Conservation (phyloP, 2,888 invertebrate species). For the Peribatodes rhomboidaria region DNA sequence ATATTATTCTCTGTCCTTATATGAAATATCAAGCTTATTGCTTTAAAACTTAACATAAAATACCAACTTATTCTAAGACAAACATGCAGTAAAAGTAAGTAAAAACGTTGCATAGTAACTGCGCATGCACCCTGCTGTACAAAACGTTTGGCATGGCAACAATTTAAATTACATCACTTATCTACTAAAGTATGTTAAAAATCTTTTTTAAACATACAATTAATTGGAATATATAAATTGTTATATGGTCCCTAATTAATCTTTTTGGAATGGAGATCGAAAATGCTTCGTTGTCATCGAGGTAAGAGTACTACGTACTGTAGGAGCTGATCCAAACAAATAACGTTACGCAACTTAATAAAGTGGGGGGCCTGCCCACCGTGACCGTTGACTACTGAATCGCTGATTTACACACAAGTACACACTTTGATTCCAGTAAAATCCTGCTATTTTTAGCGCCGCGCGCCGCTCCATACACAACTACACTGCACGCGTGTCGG, state of each 20-base stretch:
- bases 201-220: neutral
- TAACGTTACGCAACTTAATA: no score
- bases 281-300: conserved; percentile 11
- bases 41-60: conserved; percentile 61
- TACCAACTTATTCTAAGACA: conserved; percentile 35
- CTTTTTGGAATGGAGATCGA: conserved; percentile 20
- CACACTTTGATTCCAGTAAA: no score
- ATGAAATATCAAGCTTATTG: conserved; percentile 69
- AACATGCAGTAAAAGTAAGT: conserved; percentile 45
- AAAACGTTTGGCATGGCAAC: conserved; percentile 26
- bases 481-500: no score
- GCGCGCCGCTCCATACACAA: no score
- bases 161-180: conserved; percentile 6
- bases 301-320: no score
- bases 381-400: no score
- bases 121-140: conserved; percentile 32
- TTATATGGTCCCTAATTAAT: conserved; percentile 12
- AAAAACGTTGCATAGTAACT: conserved; percentile 32
- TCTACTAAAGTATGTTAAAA: neutral
- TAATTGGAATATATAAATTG: conserved; percentile 1
- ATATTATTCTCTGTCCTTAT: conserved; percentile 63
- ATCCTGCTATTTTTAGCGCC: no score
- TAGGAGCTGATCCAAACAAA: no score
- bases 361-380: no score
- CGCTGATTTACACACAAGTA: no score